Evolutionary conservation across 2,113 vertebrate genomes (phyloP).

Genomic region (Cygnus buccinator): DNA sequence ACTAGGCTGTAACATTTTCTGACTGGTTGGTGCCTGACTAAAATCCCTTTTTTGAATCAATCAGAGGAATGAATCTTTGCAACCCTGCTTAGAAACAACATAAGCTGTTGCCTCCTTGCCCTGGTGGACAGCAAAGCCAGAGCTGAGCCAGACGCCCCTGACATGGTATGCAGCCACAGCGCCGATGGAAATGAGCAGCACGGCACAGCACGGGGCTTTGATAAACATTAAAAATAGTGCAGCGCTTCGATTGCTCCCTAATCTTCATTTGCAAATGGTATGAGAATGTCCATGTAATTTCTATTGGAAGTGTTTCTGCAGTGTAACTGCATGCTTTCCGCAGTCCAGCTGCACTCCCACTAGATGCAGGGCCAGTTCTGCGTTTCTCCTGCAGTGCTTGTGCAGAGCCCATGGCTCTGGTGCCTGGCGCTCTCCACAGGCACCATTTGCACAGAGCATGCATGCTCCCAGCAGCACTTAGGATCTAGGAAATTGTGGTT

Average conservation of each 20-base stretch:
- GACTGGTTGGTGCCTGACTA: neutral
- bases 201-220: neutral
- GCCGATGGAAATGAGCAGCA: neutral
- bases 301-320: neutral
- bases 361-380: neutral
- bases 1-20: neutral
- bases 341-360: neutral
- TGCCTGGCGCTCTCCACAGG: neutral
- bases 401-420: neutral
- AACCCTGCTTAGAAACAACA: neutral
- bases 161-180: neutral
- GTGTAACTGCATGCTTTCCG: neutral
- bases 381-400: no score
- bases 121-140: neutral
- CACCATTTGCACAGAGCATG: neutral
- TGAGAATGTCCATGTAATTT: neutral
- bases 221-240: neutral
- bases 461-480: no score
- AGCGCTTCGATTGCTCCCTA: neutral
- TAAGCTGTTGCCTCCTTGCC: neutral
- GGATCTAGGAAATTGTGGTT: neutral
- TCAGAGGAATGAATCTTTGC: slow-evolving; percentile 12
- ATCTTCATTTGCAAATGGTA: neutral
- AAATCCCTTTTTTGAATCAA: slow-evolving; percentile 29
- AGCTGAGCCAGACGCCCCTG: neutral